Evolutionary conservation across 2,888 invertebrate species (phyloP).

Genomic region (Drosophila phalerata): DNA sequence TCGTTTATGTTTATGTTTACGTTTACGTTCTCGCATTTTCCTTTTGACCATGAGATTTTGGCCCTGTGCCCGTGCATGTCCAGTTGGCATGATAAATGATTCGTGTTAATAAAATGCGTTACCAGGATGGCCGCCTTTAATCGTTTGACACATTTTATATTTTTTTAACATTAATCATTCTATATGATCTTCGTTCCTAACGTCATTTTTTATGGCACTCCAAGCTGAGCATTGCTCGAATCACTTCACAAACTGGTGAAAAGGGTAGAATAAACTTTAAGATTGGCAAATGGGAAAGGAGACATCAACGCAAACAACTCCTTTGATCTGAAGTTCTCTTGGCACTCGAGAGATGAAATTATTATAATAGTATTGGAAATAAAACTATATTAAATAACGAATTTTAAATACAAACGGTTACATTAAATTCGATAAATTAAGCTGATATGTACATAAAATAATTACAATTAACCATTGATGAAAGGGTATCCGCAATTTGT

Average conservation of each 20-base stretch:
- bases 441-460: too few relatives aligned
- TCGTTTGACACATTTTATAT: slow-evolving; percentile 75
- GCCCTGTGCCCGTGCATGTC: slow-evolving; percentile 22
- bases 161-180: slow-evolving; percentile 73
- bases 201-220: slow-evolving; percentile 39
- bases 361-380: background rate
- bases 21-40: slow-evolving; percentile 5
- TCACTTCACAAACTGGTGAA: slow-evolving; percentile 14
- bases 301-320: slow-evolving; percentile 8
- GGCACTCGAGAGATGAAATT: background rate
- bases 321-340: background rate
- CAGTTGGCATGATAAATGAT: slow-evolving; percentile 70
- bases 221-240: slow-evolving; percentile 12
- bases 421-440: too few relatives aligned
- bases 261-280: slow-evolving; percentile 14
- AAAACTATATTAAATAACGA: background rate
- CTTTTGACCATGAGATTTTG: slow-evolving; percentile 22
- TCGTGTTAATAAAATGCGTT: slow-evolving; percentile 66
- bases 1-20: background rate
- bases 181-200: slow-evolving; percentile 49
- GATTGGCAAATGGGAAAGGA: background rate
- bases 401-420: too few relatives aligned
- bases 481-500: too few relatives aligned
- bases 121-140: slow-evolving; percentile 68
- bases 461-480: too few relatives aligned